Conservation (phyloP, 2,113 vertebrate genomes). For the Oryzias javanicus region DNA sequence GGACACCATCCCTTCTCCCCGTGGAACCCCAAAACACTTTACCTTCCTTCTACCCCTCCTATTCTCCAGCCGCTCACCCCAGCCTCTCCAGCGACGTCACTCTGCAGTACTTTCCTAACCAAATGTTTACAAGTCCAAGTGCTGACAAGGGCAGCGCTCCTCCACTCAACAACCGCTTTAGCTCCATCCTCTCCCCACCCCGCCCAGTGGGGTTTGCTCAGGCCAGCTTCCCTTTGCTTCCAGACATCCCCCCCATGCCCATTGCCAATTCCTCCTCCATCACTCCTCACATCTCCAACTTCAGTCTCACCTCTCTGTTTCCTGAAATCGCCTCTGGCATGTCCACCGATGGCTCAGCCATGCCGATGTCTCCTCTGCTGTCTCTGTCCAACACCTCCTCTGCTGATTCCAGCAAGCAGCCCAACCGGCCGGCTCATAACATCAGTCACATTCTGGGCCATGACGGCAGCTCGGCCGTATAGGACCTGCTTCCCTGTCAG, state of each 20-base stretch:
- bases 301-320: constrained; percentile 96
- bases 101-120: constrained; percentile 95
- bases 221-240: constrained; percentile 91
- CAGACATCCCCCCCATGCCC: constrained; percentile 95
- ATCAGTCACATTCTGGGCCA: constrained; percentile 99
- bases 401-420: constrained; percentile 92
- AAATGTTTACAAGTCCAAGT: constrained; percentile 95
- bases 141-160: constrained; percentile 87
- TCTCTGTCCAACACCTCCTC: constrained; percentile 92
- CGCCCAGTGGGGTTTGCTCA: constrained; percentile 95
- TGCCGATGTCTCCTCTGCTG: constrained; percentile 94
- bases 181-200: constrained; percentile 97
- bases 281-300: constrained; percentile 92
- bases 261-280: constrained; percentile 88
- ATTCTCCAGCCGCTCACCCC: constrained; percentile 96
- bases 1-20: constrained; percentile 90
- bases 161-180: constrained; percentile 92
- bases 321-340: constrained; percentile 96
- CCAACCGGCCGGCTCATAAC: constrained; percentile 96
- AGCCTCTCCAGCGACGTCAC: constrained; percentile 94
- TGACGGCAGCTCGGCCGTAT: constrained; percentile 95
- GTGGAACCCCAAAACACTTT: constrained; percentile 94
- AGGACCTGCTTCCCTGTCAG: constrained; percentile 19
- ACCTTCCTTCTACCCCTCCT: constrained; percentile 94
- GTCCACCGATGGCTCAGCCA: constrained; percentile 89